Conservation (phyloP, 1,140 invertebrate genomes). For the Drosophila bocqueti region DNA sequence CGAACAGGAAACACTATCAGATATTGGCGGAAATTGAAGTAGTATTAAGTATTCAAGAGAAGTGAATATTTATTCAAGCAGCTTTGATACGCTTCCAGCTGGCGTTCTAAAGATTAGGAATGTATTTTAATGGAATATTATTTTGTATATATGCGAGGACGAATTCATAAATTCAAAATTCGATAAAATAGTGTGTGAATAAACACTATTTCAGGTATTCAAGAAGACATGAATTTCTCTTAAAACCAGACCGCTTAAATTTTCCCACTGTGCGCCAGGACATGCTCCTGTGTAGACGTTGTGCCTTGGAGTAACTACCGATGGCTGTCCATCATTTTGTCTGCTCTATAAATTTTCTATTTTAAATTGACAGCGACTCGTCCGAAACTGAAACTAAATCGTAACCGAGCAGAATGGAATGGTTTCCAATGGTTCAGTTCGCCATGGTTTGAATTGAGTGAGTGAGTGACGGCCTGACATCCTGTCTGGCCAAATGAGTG, state of each 20-base stretch:
- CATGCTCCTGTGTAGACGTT: slow-evolving; percentile 51
- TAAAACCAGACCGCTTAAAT: too few species aligned
- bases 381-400: slow-evolving; percentile 82
- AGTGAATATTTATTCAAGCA: too few species aligned
- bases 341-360: slow-evolving; percentile 84
- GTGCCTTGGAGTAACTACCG: slow-evolving; percentile 62
- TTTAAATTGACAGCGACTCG: slow-evolving; percentile 84
- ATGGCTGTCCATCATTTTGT: slow-evolving; percentile 83
- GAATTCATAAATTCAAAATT: not conserved
- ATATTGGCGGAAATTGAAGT: too few species aligned
- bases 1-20: too few species aligned
- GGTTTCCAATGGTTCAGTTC: slow-evolving; percentile 35
- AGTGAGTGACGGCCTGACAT: slow-evolving; percentile 59
- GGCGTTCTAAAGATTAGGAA: too few species aligned
- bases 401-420: slow-evolving; percentile 64
- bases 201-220: too few species aligned
- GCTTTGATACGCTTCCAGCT: too few species aligned
- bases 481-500: slow-evolving; percentile 67
- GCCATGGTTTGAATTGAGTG: slow-evolving; percentile 53
- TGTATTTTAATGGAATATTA: too few species aligned
- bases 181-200: not conserved
- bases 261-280: slow-evolving; percentile 21
- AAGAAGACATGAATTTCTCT: too few species aligned
- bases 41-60: too few species aligned
- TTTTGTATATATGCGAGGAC: too few species aligned